phyloP scores from a whole-genome alignment of 2,797 vertebrate genomes.

The Selene dorsalis region DNA sequence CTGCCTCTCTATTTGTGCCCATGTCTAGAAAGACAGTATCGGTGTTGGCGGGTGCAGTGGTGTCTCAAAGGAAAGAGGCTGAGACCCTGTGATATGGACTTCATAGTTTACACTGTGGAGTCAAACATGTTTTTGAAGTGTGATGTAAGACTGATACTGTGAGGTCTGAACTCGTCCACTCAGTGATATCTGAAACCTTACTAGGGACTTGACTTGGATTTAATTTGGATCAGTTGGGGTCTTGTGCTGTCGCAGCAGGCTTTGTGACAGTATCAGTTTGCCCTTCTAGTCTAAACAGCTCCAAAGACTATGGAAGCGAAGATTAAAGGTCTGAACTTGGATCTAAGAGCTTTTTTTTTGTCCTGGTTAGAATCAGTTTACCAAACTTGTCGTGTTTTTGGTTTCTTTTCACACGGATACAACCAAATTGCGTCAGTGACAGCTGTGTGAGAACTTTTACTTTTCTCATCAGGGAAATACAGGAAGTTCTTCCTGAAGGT shows the following conservation, averaged over 20 bases:
- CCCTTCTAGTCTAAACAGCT: neutral
- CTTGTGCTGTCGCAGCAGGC: neutral
- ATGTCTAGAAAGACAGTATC: neutral
- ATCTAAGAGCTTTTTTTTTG: neutral
- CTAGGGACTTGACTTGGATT: neutral
- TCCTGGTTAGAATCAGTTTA: neutral
- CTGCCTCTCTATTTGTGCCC: conserved; percentile 48
- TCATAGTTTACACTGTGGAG: conserved; percentile 4
- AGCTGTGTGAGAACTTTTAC: neutral
- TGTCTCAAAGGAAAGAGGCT: neutral
- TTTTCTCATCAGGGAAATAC: neutral
- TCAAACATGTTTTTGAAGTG: neutral
- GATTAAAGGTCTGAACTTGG: neutral
- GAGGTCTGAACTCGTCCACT: neutral
- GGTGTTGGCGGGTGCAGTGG: too few species aligned
- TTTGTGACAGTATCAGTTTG: neutral
- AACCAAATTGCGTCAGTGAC: neutral
- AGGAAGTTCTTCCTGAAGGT: neutral
- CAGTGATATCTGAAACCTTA: neutral
- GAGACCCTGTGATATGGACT: conserved; percentile 7
- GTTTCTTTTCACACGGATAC: neutral
- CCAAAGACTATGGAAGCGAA: neutral
- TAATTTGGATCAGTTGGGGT: neutral
- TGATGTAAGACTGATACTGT: neutral
- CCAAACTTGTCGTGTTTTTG: neutral